A percentile compares a stretch with the other conserved stretches of the same genome.
These are phyloP conservation scores for Gallinago media DNA, from an alignment of 2,113 vertebrate species.

Conservation along the genomic window DNA sequence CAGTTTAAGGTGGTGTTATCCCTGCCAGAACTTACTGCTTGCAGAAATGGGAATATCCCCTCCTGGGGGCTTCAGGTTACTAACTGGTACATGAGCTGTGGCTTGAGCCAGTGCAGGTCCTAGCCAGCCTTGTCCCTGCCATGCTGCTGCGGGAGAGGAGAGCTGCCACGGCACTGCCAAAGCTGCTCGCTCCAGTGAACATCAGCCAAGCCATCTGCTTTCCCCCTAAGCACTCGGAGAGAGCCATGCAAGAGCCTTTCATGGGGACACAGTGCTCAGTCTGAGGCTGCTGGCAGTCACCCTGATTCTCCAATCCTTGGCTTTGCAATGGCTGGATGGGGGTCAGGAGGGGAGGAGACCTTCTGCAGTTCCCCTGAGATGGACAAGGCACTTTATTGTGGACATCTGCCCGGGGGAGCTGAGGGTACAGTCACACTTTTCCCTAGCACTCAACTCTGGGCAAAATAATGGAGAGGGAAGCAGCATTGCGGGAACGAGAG, in stretches of 20 bases:
- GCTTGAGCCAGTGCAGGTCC: not conserved
- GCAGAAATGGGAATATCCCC: not conserved
- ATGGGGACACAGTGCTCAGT: accelerated
- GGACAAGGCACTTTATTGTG: not conserved
- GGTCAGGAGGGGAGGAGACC: not conserved
- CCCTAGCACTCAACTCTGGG: accelerated
- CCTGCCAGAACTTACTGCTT: not conserved
- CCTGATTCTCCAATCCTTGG: not conserved
- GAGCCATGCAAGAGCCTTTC: not conserved
- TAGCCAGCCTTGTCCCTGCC: not conserved
- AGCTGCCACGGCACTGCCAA: not conserved
- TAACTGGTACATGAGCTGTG: not conserved
- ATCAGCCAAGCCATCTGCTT: not conserved
- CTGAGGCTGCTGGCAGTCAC: not conserved
- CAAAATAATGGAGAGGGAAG: not conserved
- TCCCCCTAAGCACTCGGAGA: not conserved
- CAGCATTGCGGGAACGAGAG: accelerated
- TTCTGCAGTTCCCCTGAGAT: not conserved
- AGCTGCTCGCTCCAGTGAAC: not conserved
- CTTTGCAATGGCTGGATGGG: not conserved
- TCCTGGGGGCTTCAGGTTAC: not conserved
- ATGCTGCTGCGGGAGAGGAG: accelerated
- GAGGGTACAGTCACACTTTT: not conserved
- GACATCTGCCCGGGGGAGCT: too few relatives aligned
- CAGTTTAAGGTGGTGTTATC: not conserved